Conservation (phyloP, 1,140 invertebrate genomes). For the Nylanderia fulva region DNA sequence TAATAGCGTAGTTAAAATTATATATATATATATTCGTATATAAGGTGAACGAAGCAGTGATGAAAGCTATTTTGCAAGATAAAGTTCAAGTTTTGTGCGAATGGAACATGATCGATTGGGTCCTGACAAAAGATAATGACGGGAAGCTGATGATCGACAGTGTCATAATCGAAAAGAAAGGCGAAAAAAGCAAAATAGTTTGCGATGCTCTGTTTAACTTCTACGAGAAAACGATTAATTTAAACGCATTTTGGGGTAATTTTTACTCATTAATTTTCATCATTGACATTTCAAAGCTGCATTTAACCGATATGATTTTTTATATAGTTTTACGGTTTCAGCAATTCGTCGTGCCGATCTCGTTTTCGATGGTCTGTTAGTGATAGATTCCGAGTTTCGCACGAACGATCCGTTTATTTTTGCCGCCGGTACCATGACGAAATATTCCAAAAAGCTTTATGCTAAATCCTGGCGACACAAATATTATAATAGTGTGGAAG, state of each 20-base stretch:
- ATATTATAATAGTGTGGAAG: conserved; percentile 86
- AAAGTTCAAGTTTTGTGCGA: conserved; percentile 69
- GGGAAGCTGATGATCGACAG: conserved; percentile 59
- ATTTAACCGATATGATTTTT: not conserved
- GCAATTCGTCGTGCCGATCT: conserved; percentile 89
- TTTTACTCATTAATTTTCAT: conserved; percentile 67
- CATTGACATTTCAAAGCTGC: not conserved
- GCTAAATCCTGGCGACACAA: conserved; percentile 84
- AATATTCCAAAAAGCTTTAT: conserved; percentile 87
- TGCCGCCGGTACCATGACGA: conserved; percentile 89
- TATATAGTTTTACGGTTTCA: conserved; percentile 73
- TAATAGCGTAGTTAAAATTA: too few relatives aligned
- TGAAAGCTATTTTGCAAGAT: conserved; percentile 62
- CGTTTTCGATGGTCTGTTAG: conserved; percentile 90
- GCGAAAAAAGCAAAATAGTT: conserved; percentile 35
- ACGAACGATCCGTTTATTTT: conserved; percentile 90
- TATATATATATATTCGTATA: not conserved
- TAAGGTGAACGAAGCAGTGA: conserved; percentile 74
- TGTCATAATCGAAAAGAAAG: conserved; percentile 60
- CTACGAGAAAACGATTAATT: conserved; percentile 67
- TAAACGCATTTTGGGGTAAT: conserved; percentile 85
- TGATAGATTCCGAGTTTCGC: conserved; percentile 89
- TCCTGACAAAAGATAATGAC: conserved; percentile 28
- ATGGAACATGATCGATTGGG: conserved; percentile 72
- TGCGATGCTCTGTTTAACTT: conserved; percentile 76